These are phyloP conservation scores for Chelonus formosanus DNA, from an alignment of 2,888 invertebrate species.

Conservation along the genomic window DNA sequence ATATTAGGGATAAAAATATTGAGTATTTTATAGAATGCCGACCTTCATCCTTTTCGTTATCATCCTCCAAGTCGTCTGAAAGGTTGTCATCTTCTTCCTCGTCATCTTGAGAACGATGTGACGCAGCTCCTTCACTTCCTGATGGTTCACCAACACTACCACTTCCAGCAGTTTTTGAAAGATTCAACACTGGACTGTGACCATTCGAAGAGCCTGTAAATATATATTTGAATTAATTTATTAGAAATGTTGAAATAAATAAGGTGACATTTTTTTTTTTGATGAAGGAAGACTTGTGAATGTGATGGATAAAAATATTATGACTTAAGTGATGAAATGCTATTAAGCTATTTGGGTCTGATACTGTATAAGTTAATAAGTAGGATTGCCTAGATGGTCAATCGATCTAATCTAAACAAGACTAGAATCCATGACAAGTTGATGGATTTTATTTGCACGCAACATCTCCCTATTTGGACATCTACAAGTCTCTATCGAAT, in stretches of 20 bases:
- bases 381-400: not conserved
- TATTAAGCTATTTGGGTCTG: no score
- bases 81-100: slow-evolving; percentile 88
- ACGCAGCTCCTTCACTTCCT: slow-evolving; percentile 74
- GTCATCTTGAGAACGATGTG: slow-evolving; percentile 74
- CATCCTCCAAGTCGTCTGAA: slow-evolving; percentile 87
- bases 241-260: not conserved
- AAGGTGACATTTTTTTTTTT: no score
- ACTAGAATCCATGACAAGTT: slow-evolving; percentile 48
- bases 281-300: no score
- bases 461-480: slow-evolving; percentile 47
- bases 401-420: slow-evolving; percentile 2
- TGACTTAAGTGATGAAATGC: no score
- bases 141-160: slow-evolving; percentile 76
- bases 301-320: no score
- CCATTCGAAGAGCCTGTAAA: slow-evolving; percentile 82
- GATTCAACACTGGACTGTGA: slow-evolving; percentile 90
- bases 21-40: slow-evolving; percentile 14
- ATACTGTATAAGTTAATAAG: not conserved
- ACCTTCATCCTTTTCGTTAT: slow-evolving; percentile 86
- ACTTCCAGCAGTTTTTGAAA: slow-evolving; percentile 86
- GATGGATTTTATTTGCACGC: slow-evolving; percentile 62
- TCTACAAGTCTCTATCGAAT: slow-evolving; percentile 33
- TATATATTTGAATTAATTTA: no score
- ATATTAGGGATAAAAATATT: not conserved